Base-by-base conservation (phyloP, 2,797 vertebrate species). In the Brachyalestes nurse region DNA sequence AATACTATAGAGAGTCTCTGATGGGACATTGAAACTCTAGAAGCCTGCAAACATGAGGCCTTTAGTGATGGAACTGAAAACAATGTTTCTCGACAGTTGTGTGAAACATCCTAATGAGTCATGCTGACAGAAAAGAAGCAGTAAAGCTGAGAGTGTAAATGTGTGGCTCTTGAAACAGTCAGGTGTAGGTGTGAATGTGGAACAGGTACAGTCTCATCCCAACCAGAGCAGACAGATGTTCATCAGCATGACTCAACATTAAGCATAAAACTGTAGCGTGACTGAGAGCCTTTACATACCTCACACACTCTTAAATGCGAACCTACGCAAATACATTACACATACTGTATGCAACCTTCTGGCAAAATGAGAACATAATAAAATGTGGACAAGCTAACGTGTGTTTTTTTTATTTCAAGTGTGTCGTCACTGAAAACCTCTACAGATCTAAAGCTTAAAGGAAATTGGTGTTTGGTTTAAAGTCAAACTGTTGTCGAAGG, bases 221-320 rank as follows among this genome's bases (percentile, higher is more conserved):
- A 16, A 71, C 55, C 76, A 70, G 85, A 80, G 78, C 80, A 72
- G 73, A 79, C 82, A 82, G 80, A 75, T 77, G 75, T 75, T 84
- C 53, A 61, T 53, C 13, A 57, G 58, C 77, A 64, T 86, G 83
- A 86, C 70, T 86, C 83, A 81, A 83, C 62, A 8, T 19, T 42
- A 23, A 77, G 77, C 74, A 78, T 57, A 72, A 80, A 86, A 82
- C 82, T 75, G 25, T 84, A 81, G 83, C 75, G 75, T 84, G 82
- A 80, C 75, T 78, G 67, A 47, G 23, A 83, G 72, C 28, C 81
- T 84, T 84, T 65, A 84, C 75, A 78, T 84, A 77, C 45, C 66
- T 42, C 77, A 73, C 82, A 81, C 82, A 82, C 80, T 74, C 42
- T 75, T 72, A 34, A 42, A 70, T 61, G 76, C 65, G 47, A 75